Conservation (phyloP, 1,140 invertebrate species). For the Drosophila sproati region DNA sequence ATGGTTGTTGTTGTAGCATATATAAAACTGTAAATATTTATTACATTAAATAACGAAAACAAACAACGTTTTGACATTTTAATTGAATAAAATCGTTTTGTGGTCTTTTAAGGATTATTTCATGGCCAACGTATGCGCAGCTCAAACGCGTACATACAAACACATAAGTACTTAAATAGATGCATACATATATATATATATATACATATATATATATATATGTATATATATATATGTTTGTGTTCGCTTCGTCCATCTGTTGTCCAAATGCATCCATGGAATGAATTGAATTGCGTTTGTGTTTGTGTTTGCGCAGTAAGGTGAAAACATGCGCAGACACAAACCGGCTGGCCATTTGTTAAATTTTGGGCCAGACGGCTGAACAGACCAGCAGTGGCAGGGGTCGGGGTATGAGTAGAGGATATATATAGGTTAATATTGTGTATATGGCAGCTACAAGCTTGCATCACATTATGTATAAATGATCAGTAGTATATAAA, state of each 20-base stretch:
- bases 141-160: not conserved
- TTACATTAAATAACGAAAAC: slow-evolving; percentile 79
- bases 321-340: slow-evolving; percentile 49
- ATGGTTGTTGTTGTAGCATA: slow-evolving; percentile 16
- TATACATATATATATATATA: not conserved
- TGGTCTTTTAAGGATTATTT: slow-evolving; percentile 82
- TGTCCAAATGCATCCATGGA: slow-evolving; percentile 48
- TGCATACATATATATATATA: not conserved
- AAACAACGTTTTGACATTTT: slow-evolving; percentile 82
- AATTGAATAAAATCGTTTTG: slow-evolving; percentile 83
- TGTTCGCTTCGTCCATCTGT: slow-evolving; percentile 33
- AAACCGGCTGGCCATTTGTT: slow-evolving; percentile 10
- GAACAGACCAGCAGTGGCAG: not conserved
- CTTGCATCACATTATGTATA: slow-evolving; percentile 43
- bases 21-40: slow-evolving; percentile 75
- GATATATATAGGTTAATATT: slow-evolving; percentile 8
- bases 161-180: slow-evolving; percentile 2
- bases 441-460: slow-evolving; percentile 14
- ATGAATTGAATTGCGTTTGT: slow-evolving; percentile 50
- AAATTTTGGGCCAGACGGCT: slow-evolving; percentile 22
- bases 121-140: slow-evolving; percentile 65
- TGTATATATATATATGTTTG: slow-evolving; percentile 49
- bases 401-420: not conserved
- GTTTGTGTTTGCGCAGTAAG: slow-evolving; percentile 50
- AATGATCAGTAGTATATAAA: not conserved